Conservation (phyloP, 2,113 vertebrate species). For the Rousettus leschenaultii region DNA sequence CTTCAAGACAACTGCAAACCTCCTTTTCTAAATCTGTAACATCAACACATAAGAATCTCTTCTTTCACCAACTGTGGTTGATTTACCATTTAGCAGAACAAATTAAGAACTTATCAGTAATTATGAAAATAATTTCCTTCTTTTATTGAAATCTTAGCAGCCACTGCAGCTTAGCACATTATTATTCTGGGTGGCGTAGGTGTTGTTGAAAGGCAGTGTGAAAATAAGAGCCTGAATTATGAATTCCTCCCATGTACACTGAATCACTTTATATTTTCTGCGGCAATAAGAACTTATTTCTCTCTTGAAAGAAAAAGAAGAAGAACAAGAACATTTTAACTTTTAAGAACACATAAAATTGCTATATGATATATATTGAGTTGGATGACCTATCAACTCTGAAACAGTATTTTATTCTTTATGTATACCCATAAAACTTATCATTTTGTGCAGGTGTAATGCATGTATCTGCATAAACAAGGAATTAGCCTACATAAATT, state of each 20-base stretch:
- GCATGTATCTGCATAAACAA: not conserved
- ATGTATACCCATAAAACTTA: not conserved
- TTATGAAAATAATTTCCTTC: slow-evolving; percentile 78
- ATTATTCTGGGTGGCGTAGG: slow-evolving; percentile 76
- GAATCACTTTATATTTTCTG: slow-evolving; percentile 78
- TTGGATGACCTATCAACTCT: not conserved
- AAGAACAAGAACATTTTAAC: slow-evolving; percentile 34
- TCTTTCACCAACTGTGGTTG: slow-evolving; percentile 70
- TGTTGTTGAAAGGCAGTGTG: slow-evolving; percentile 78
- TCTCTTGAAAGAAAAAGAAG: slow-evolving; percentile 27
- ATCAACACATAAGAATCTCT: slow-evolving; percentile 65
- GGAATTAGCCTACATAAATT: not conserved
- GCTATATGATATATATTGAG: not conserved
- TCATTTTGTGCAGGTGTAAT: not conserved
- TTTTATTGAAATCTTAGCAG: slow-evolving; percentile 70
- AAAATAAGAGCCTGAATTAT: slow-evolving; percentile 80
- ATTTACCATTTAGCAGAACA: slow-evolving; percentile 71
- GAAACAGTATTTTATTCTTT: not conserved
- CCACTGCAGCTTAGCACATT: slow-evolving; percentile 49
- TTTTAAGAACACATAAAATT: slow-evolving; percentile 36
- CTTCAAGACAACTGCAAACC: slow-evolving; percentile 65
- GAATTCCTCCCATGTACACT: slow-evolving; percentile 81
- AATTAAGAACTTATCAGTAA: slow-evolving; percentile 78
- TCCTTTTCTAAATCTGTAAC: slow-evolving; percentile 67
- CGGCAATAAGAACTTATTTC: slow-evolving; percentile 51